Conservation (phyloP, 2,888 invertebrate species). For the Schrankia costaestrigalis region DNA sequence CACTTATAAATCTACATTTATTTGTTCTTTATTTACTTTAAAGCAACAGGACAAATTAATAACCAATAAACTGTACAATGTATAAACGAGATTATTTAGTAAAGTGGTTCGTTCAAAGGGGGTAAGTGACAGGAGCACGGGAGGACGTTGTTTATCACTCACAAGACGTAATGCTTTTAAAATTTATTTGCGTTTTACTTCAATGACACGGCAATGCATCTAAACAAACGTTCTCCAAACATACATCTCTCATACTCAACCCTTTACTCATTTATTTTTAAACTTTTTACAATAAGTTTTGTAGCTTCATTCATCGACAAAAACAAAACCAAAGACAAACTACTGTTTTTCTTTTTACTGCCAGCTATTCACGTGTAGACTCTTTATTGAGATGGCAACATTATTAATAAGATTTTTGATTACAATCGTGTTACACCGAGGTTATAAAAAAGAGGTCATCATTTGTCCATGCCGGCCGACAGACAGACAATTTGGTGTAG, state of each 20-base stretch:
- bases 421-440: constrained; percentile 47
- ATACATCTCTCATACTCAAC: constrained; percentile 42
- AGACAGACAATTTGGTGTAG: constrained; percentile 51
- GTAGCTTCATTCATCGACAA: constrained; percentile 44
- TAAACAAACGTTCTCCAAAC: constrained; percentile 54
- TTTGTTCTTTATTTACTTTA: no score
- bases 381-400: constrained; percentile 45
- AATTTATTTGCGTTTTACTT: constrained; percentile 73
- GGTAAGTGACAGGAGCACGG: constrained; percentile 39
- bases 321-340: constrained; percentile 32
- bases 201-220: constrained; percentile 48
- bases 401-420: constrained; percentile 51
- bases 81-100: constrained; percentile 1
- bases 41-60: no score
- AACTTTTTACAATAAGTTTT: constrained; percentile 28
- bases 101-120: constrained; percentile 51
- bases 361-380: constrained; percentile 38
- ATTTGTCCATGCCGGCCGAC: constrained; percentile 47
- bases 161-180: constrained; percentile 60
- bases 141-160: constrained; percentile 69
- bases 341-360: constrained; percentile 28
- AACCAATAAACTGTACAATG: not conserved
- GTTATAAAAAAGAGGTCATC: constrained; percentile 51
- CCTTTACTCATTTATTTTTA: constrained; percentile 15
- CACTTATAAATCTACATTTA: no score